Percentiles rank a stretch among this genome's conserved stretches.
Evolutionary conservation across 1,140 invertebrate genomes (phyloP).

Genomic region (Meteorus sp.): DNA sequence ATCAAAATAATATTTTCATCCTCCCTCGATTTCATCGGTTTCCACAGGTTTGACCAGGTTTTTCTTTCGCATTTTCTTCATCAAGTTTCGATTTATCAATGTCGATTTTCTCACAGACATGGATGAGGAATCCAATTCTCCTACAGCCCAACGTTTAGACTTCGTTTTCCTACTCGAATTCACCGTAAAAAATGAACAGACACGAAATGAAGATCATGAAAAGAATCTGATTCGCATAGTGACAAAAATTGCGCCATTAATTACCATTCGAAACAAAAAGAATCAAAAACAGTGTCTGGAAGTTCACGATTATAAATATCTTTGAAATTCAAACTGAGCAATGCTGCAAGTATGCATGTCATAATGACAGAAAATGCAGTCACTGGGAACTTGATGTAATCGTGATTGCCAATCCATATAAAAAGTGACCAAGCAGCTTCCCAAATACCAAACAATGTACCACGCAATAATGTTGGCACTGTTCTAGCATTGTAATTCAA

Average conservation of each 20-base stretch:
- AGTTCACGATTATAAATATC: conserved; percentile 28
- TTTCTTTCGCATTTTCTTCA: conserved; percentile 8
- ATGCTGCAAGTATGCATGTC: conserved; percentile 22
- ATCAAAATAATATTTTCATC: background rate
- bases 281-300: conserved; percentile 29
- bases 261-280: conserved; percentile 27
- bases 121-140: conserved; percentile 3
- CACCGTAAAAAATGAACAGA: background rate
- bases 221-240: background rate
- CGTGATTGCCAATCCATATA: conserved; percentile 28
- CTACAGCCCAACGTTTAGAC: conserved; percentile 27
- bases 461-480: conserved; percentile 29
- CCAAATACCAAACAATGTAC: conserved; percentile 27
- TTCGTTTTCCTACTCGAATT: conserved; percentile 28
- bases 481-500: conserved; percentile 30
- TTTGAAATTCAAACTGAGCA: conserved; percentile 30
- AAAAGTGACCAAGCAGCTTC: conserved; percentile 25
- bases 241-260: background rate
- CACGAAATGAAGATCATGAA: background rate
- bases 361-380: conserved; percentile 21
- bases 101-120: background rate
- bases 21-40: background rate
- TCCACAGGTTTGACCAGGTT: conserved; percentile 3
- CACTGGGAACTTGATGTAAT: conserved; percentile 27
- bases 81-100: conserved; percentile 1